Base-by-base conservation (phyloP, 2,113 vertebrate species). In the Amphiprion percula region DNA sequence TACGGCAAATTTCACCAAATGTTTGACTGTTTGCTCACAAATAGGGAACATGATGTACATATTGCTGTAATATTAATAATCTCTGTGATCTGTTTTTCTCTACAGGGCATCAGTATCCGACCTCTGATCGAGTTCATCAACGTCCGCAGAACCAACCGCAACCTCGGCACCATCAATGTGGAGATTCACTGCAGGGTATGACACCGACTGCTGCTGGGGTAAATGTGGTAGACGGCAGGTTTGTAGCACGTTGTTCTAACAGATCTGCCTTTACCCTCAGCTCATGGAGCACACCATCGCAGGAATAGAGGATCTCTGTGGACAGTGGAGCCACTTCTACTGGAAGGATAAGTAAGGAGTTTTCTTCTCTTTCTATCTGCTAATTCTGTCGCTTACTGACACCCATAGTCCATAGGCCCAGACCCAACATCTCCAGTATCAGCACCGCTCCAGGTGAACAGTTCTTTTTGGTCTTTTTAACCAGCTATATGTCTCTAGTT, bases 251-350 rank as follows among this genome's bases (percentile, higher is more conserved):
- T 9, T 1, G 12, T 26, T 10, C 44, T 74, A 41, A 85, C 21
- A 14, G 3, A 52, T 78, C 0, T 54, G 1, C 0, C 26, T 73
- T 69, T 73, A 23, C 79, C 37, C 28, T 91, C 88, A 99, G 98
- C 94, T 98, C 82, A 98, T 99, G 92, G 98, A 99, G 77, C 98
- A 99, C 0, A 95, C 97, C 55, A 94, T 98, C 64, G 96, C 96
- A 26, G 98, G 97, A 15, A 95, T 99, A 81, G 98, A 99, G 92
- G 98, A 99, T 85, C 95, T 99, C 0, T 99, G 98, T 77, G 98
- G 98, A 85, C 98, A 99, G 28, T 99, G 97, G 97, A 96, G 97
- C 86, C 98, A 97, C 92, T 97, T 96, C 91, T 98, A 97, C 88
- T 97, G 97, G 96, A 99, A 96, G 95, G 98, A 99, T 93, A 99